phyloP scores from a whole-genome alignment of 2,797 vertebrate species.

The Sternotherus odoratus region DNA sequence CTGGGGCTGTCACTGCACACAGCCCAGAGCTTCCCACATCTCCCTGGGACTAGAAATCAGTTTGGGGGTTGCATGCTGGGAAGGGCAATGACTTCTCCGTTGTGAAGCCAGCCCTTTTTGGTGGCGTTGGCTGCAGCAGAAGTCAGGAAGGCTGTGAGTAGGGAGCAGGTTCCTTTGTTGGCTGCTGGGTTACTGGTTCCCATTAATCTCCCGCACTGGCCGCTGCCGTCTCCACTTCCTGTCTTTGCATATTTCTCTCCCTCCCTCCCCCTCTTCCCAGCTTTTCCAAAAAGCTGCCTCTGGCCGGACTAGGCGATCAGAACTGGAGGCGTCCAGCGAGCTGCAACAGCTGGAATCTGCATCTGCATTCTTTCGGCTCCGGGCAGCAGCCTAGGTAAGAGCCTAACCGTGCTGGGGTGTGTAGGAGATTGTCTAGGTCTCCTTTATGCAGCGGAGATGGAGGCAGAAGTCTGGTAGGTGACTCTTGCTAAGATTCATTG shows the following conservation, averaged over 20 bases:
- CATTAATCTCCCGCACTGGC: slow-evolving; percentile 76
- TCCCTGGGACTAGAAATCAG: not conserved
- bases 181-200: slow-evolving; percentile 70
- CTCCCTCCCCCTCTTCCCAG: slow-evolving; percentile 47
- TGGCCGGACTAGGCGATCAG: slow-evolving; percentile 47
- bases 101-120: not conserved
- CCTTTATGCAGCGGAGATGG: not conserved
- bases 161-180: slow-evolving; percentile 66
- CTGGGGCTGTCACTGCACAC: not conserved
- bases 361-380: not conserved
- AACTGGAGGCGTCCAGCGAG: slow-evolving; percentile 4
- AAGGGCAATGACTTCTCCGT: not conserved
- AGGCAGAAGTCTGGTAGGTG: not conserved
- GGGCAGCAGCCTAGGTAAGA: slow-evolving; percentile 52
- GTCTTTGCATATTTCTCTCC: slow-evolving; percentile 75
- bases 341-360: slow-evolving; percentile 29
- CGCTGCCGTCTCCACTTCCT: slow-evolving; percentile 88
- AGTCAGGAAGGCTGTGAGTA: not conserved
- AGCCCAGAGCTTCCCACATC: not conserved
- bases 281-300: slow-evolving; percentile 45
- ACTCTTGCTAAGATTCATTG: not conserved
- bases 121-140: not conserved
- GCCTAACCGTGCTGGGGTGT: not conserved
- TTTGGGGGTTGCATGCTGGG: not conserved
- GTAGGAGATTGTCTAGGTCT: not conserved